These are phyloP conservation scores for Solenopsis fugax DNA, from an alignment of 1,140 invertebrate species.

Conservation along the genomic window DNA sequence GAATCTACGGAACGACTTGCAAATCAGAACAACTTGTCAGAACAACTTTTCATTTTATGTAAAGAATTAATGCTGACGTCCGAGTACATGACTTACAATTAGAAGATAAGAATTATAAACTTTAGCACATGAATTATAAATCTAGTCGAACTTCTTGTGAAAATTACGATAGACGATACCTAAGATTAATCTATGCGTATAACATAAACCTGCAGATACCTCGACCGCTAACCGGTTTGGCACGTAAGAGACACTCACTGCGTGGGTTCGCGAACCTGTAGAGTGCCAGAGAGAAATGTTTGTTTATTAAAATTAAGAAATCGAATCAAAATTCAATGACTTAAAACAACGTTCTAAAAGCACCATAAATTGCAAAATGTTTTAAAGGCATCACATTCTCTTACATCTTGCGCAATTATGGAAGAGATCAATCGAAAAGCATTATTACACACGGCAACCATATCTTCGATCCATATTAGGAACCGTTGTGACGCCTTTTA, in stretches of 20 bases:
- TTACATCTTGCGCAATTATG: background rate
- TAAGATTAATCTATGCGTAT: background rate
- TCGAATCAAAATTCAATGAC: background rate
- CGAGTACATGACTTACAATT: background rate
- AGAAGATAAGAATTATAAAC: background rate
- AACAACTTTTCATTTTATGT: too few relatives aligned
- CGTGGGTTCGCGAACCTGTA: background rate
- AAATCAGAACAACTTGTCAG: too few relatives aligned
- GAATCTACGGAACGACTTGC: too few relatives aligned
- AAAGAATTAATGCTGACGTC: too few relatives aligned
- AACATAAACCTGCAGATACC: background rate
- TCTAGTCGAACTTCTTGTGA: background rate
- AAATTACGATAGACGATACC: background rate
- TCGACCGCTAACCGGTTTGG: background rate
- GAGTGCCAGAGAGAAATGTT: background rate
- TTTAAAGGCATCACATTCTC: background rate
- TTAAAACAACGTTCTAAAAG: background rate
- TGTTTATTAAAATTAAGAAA: conserved; percentile 14
- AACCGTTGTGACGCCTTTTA: conserved; percentile 75
- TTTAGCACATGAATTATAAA: background rate
- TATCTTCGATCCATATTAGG: conserved; percentile 73
- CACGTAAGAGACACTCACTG: background rate
- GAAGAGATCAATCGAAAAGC: conserved; percentile 13
- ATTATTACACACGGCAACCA: conserved; percentile 2
- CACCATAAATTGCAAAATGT: background rate